Evolutionary conservation across 2,113 vertebrate genomes (phyloP).

Genomic region (Carassius carassius): DNA sequence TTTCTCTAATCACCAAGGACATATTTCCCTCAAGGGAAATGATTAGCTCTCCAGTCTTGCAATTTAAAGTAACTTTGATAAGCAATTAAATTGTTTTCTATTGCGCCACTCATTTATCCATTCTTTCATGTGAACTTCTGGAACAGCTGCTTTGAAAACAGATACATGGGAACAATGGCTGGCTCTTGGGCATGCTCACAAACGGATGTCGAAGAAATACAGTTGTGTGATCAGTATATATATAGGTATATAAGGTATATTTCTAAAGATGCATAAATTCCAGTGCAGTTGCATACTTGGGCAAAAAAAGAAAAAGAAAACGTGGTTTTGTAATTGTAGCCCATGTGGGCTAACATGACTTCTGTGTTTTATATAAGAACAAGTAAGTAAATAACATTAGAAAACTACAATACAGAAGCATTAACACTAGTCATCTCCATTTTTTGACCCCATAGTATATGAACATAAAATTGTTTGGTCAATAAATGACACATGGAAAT

Average conservation of each 20-base stretch:
- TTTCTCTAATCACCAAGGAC: slow-evolving; percentile 77
- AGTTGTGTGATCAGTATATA: not conserved
- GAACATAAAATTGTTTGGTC: slow-evolving; percentile 5
- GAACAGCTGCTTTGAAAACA: slow-evolving; percentile 62
- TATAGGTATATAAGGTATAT: too few relatives aligned
- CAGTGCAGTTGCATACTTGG: not conserved
- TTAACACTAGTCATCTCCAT: not conserved
- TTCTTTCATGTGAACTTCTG: slow-evolving; percentile 67
- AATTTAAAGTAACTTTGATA: slow-evolving; percentile 78
- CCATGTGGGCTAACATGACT: too few relatives aligned
- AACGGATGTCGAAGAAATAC: slow-evolving; percentile 14
- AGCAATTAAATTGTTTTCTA: slow-evolving; percentile 77
- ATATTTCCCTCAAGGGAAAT: slow-evolving; percentile 71
- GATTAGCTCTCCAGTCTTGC: slow-evolving; percentile 72
- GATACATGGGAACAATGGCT: slow-evolving; percentile 40
- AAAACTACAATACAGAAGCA: not conserved
- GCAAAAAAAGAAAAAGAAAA: too few relatives aligned
- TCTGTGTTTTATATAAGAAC: too few relatives aligned
- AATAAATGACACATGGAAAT: slow-evolving; percentile 76
- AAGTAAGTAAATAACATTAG: not conserved
- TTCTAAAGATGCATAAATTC: not conserved
- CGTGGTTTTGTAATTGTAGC: too few relatives aligned
- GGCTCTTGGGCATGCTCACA: slow-evolving; percentile 34
- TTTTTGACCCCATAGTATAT: not conserved
- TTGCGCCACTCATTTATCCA: slow-evolving; percentile 67